phyloP scores from a whole-genome alignment of 2,888 invertebrate genomes.

The Stenchaetothrips biformis region DNA sequence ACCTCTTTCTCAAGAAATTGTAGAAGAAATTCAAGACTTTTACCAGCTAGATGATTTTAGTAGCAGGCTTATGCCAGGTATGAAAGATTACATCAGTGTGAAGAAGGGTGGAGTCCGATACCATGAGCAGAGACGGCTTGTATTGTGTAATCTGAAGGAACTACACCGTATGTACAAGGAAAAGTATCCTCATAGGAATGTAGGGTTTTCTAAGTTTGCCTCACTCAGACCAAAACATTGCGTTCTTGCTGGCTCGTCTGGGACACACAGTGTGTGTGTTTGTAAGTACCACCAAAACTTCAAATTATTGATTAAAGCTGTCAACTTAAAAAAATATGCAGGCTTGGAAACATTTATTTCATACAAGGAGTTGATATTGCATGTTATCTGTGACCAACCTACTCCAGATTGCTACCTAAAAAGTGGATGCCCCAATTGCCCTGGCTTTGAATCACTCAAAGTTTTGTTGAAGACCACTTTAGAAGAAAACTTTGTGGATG shows the following conservation, averaged over 20 bases:
- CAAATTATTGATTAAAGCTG: conserved; percentile 30
- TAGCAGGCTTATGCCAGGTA: too few species aligned
- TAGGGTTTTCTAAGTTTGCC: conserved; percentile 30
- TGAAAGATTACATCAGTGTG: too few species aligned
- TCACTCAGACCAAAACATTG: conserved; percentile 32
- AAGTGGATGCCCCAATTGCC: conserved; percentile 24
- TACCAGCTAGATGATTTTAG: too few species aligned
- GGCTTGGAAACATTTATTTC: too few species aligned
- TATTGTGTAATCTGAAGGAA: too few species aligned
- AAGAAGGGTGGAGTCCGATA: too few species aligned
- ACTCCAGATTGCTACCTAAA: conserved; percentile 22
- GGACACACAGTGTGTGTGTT: conserved; percentile 29
- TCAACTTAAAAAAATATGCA: background rate
- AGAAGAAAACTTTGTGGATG: too few species aligned
- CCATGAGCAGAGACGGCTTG: too few species aligned
- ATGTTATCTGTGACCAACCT: conserved; percentile 27
- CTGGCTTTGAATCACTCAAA: conserved; percentile 27
- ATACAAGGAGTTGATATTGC: conserved; percentile 2
- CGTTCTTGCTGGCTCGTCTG: conserved; percentile 29
- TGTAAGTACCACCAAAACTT: conserved; percentile 29
- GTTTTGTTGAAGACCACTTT: conserved; percentile 27
- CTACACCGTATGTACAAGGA: too few species aligned
- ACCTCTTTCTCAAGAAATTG: too few species aligned
- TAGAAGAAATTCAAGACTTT: too few species aligned
- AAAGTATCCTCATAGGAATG: too few species aligned